Evolutionary conservation across 2,797 vertebrate genomes (phyloP).

Genomic region (Chaenodraco wilsoni): DNA sequence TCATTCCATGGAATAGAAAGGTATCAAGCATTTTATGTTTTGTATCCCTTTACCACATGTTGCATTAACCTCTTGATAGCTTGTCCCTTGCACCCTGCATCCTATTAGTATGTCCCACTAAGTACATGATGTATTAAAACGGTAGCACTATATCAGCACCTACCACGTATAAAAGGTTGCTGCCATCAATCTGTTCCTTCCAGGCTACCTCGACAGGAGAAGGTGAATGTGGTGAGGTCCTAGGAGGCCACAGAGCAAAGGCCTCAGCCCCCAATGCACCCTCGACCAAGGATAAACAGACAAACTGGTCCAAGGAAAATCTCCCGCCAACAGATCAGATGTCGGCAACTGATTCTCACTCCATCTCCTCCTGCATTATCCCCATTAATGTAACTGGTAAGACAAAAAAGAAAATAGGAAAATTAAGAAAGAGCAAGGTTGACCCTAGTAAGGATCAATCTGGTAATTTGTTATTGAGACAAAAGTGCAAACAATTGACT

Average conservation of each 20-base stretch:
- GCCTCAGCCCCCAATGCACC: conserved; percentile 90
- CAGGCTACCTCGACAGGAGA: conserved; percentile 91
- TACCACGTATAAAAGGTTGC: neutral
- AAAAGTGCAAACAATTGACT: conserved; percentile 1
- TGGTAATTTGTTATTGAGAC: neutral
- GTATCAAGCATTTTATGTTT: conserved; percentile 82
- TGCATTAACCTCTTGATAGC: conserved; percentile 8
- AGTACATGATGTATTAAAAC: neutral
- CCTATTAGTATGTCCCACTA: neutral
- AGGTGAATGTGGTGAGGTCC: conserved; percentile 87
- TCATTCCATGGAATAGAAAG: conserved; percentile 98
- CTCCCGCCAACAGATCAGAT: conserved; percentile 93
- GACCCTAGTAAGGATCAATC: neutral
- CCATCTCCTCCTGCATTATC: conserved; percentile 97
- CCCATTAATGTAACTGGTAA: conserved; percentile 99
- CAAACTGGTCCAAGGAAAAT: conserved; percentile 96
- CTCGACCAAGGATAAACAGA: conserved; percentile 95
- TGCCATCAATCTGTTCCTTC: conserved; percentile 32
- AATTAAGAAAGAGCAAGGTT: neutral
- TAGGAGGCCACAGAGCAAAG: conserved; percentile 90
- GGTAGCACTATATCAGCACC: neutral
- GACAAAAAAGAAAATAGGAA: conserved; percentile 9
- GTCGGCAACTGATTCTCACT: conserved; percentile 90
- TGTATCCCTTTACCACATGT: conserved; percentile 20
- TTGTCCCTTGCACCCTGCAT: neutral